Percentiles rank a stretch among this genome's conserved stretches.
These are phyloP conservation scores for Erythrocercus mccallii DNA, from an alignment of 2,113 vertebrate species.

Conservation along the genomic window DNA sequence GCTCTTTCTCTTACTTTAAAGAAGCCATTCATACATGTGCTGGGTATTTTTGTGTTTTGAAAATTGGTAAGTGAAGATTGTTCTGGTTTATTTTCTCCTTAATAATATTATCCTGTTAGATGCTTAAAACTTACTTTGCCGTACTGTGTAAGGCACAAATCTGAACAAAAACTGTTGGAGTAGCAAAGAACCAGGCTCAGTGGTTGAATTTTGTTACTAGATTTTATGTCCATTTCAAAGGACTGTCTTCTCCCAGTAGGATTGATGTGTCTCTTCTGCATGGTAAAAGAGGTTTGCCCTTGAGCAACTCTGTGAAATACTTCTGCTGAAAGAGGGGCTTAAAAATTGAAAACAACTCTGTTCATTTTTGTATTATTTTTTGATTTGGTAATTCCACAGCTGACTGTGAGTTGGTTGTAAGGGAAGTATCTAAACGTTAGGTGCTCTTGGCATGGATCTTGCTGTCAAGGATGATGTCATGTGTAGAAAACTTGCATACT, in stretches of 20 bases:
- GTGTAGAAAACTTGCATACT: background rate
- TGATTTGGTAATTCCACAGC: background rate
- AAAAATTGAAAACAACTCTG: background rate
- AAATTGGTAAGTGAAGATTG: constrained; percentile 77
- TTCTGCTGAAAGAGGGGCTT: background rate
- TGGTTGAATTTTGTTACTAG: constrained; percentile 10
- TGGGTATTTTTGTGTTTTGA: constrained; percentile 76
- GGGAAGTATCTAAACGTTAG: background rate
- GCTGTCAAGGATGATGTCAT: background rate
- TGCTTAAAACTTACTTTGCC: constrained; percentile 49
- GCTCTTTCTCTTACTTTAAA: constrained; percentile 77
- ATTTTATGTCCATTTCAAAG: constrained; percentile 17
- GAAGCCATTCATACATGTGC: constrained; percentile 74
- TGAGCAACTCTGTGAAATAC: constrained; percentile 10
- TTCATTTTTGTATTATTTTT: background rate
- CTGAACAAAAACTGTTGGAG: constrained; percentile 27
- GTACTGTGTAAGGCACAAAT: constrained; percentile 46
- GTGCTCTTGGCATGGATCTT: background rate
- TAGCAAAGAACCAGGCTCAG: constrained; percentile 14
- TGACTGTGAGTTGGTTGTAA: background rate
- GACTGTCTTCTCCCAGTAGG: constrained; percentile 2
- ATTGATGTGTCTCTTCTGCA: constrained; percentile 19
- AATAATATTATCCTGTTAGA: constrained; percentile 39
- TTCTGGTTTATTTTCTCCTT: constrained; percentile 55
- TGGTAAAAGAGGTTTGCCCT: constrained; percentile 12